phyloP scores from a whole-genome alignment of 2,113 vertebrate species.

The Rhineura floridana region DNA sequence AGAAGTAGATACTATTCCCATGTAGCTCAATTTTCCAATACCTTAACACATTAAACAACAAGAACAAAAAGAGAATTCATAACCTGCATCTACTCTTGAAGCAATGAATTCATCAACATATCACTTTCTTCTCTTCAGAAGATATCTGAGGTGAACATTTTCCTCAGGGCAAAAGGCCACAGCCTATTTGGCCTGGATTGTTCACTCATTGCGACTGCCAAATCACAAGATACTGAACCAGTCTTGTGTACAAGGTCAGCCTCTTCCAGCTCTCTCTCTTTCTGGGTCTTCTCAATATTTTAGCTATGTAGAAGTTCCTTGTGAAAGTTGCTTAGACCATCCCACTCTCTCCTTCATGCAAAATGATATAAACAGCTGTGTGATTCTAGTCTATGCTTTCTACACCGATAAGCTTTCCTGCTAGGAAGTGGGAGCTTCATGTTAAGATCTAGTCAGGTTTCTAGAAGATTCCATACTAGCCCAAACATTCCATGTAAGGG shows the following conservation, averaged over 20 bases:
- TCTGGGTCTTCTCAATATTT: neutral
- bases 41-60: neutral
- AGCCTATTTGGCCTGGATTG: neutral
- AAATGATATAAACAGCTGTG: neutral
- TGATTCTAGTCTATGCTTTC: neutral
- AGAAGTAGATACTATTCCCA: no score
- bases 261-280: neutral
- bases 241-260: neutral
- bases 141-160: neutral
- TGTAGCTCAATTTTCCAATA: neutral
- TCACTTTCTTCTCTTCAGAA: conserved; percentile 7
- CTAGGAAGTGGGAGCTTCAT: neutral
- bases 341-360: neutral
- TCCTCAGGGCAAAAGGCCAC: neutral
- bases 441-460: neutral
- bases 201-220: neutral
- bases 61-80: neutral
- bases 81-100: neutral
- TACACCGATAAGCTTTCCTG: neutral
- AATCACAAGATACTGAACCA: conserved; percentile 15
- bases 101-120: neutral
- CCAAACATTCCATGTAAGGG: neutral
- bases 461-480: neutral
- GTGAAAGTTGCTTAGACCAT: neutral
- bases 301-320: neutral